Evolutionary conservation across 2,797 vertebrate species (phyloP).

Genomic region (Sebastolobus altivelis): DNA sequence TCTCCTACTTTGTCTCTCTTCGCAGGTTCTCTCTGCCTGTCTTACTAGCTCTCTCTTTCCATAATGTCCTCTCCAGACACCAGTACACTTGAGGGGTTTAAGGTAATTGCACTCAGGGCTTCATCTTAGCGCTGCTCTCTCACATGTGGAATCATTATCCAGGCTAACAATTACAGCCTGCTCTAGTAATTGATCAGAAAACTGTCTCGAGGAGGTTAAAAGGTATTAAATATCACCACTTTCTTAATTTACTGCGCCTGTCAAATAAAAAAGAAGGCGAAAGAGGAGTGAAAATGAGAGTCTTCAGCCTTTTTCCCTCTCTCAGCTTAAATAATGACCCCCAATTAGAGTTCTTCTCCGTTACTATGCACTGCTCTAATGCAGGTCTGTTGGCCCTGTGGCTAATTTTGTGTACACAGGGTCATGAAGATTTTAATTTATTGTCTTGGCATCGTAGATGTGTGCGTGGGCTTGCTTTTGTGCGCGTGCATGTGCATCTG

Average conservation of each 20-base stretch:
- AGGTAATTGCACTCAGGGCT: constrained; percentile 85
- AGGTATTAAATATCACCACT: constrained; percentile 88
- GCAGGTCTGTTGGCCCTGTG: constrained; percentile 79
- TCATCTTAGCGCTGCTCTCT: constrained; percentile 80
- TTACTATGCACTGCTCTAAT: constrained; percentile 81
- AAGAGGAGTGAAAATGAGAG: constrained; percentile 82
- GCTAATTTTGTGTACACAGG: constrained; percentile 85
- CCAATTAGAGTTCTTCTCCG: constrained; percentile 82
- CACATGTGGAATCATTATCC: constrained; percentile 85
- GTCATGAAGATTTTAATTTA: constrained; percentile 84
- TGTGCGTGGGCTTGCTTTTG: constrained; percentile 40
- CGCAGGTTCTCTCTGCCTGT: constrained; percentile 59
- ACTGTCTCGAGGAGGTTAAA: constrained; percentile 85
- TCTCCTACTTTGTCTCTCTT: constrained; percentile 48
- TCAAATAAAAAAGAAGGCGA: constrained; percentile 81
- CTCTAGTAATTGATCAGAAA: constrained; percentile 88
- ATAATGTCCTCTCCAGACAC: constrained; percentile 82
- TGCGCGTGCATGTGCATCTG: constrained; percentile 15
- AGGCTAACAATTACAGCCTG: constrained; percentile 86
- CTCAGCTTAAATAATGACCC: constrained; percentile 84
- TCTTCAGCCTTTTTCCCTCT: constrained; percentile 78
- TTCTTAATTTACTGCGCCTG: constrained; percentile 86
- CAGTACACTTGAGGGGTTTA: constrained; percentile 83
- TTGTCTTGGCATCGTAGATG: constrained; percentile 57
- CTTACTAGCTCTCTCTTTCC: constrained; percentile 64